A percentile compares a stretch with the other conserved stretches of the same genome.
These are phyloP conservation scores for Drosophila eugracilis DNA, from an alignment of 1,140 invertebrate genomes.

Conservation along the genomic window DNA sequence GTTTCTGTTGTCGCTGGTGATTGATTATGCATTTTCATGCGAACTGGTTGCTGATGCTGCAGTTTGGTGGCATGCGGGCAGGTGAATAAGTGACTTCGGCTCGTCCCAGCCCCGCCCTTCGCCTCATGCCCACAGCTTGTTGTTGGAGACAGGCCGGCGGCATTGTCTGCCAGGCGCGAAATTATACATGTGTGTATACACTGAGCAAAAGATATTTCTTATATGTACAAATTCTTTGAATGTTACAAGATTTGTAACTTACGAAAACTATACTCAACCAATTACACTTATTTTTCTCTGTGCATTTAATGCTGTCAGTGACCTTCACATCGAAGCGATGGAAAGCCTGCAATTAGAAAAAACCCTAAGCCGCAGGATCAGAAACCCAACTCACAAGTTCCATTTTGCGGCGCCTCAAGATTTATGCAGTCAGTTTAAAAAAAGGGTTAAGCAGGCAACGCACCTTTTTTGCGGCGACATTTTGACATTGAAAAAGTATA, in stretches of 20 bases:
- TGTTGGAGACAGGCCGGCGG: slow-evolving; percentile 72
- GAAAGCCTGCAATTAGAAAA: slow-evolving; percentile 73
- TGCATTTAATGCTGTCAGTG: slow-evolving; percentile 64
- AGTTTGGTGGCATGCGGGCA: slow-evolving; percentile 63
- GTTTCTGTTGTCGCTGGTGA: slow-evolving; percentile 62
- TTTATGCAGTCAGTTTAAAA: slow-evolving; percentile 40
- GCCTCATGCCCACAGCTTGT: slow-evolving; percentile 52
- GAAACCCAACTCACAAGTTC: slow-evolving; percentile 29
- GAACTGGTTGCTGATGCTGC: slow-evolving; percentile 69
- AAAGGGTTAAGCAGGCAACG: slow-evolving; percentile 13
- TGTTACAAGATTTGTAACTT: no score
- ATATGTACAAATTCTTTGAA: no score
- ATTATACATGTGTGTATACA: slow-evolving; percentile 29
- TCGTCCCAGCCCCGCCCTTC: slow-evolving; percentile 17
- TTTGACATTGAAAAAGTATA: slow-evolving; percentile 79
- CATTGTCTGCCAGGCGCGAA: slow-evolving; percentile 44
- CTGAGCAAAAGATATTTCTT: not conserved
- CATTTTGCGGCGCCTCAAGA: slow-evolving; percentile 53
- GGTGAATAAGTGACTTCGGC: slow-evolving; percentile 35
- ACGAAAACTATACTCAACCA: not conserved
- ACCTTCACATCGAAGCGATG: slow-evolving; percentile 60
- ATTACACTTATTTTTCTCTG: not conserved
- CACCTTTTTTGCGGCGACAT: slow-evolving; percentile 49
- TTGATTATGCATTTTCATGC: slow-evolving; percentile 81
- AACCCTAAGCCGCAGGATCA: slow-evolving; percentile 57